These are phyloP conservation scores for Biston stratarius DNA, from an alignment of 2,888 invertebrate species.

Conservation along the genomic window DNA sequence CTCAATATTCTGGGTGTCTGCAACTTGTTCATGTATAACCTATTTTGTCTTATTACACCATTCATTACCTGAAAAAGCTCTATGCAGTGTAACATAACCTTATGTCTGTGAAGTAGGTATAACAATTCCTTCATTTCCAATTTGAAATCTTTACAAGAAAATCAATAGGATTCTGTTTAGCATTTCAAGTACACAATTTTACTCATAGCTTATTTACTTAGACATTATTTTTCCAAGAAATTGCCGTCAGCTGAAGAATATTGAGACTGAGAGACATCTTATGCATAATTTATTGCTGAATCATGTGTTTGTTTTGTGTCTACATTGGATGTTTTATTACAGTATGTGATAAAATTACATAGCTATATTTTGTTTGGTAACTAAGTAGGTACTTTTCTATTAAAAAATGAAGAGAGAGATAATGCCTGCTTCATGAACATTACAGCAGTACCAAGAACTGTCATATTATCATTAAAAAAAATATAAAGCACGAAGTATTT, in stretches of 20 bases:
- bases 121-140: neutral
- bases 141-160: neutral
- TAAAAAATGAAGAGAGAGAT: too few relatives aligned
- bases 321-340: neutral
- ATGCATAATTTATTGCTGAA: constrained; percentile 31
- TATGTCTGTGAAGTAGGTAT: neutral
- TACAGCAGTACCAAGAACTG: too few relatives aligned
- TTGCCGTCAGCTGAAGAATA: constrained; percentile 1
- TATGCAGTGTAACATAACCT: neutral
- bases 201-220: constrained; percentile 3
- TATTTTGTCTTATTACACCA: too few relatives aligned
- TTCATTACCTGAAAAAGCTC: too few relatives aligned
- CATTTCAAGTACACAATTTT: constrained; percentile 2
- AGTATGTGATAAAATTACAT: neutral
- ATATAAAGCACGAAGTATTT: too few relatives aligned
- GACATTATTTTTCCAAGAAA: constrained; percentile 14
- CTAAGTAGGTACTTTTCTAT: too few relatives aligned
- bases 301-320: constrained; percentile 16
- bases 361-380: too few relatives aligned
- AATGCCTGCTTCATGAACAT: too few relatives aligned
- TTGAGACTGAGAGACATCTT: constrained; percentile 7
- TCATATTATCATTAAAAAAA: too few relatives aligned
- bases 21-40: too few relatives aligned
- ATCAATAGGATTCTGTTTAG: neutral
- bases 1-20: too few relatives aligned